Conservation (phyloP, 2,113 vertebrate genomes). For the Tinamus guttatus region DNA sequence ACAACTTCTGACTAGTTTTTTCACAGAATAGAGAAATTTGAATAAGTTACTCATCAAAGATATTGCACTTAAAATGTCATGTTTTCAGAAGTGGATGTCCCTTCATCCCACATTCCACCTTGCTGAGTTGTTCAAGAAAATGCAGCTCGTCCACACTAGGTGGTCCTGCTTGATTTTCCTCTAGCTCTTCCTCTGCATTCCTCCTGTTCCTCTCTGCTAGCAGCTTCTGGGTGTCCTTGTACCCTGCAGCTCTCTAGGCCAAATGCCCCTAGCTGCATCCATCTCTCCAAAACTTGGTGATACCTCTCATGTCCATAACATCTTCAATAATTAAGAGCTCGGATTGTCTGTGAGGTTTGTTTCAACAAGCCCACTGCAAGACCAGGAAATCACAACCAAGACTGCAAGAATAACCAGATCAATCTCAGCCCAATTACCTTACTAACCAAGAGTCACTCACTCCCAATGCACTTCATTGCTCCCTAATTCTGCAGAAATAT, state of each 20-base stretch:
- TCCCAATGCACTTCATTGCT: not conserved
- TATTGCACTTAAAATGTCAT: not conserved
- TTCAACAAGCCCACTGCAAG: not conserved
- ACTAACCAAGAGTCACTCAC: not conserved
- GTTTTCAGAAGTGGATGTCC: not conserved
- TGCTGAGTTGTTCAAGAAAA: not conserved
- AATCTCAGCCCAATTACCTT: conserved; percentile 18
- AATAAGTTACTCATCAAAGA: not conserved
- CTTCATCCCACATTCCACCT: not conserved
- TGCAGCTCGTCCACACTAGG: not conserved
- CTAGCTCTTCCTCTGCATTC: not conserved
- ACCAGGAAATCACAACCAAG: not conserved
- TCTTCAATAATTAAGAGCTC: conserved; percentile 33
- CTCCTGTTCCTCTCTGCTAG: not conserved
- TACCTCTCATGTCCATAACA: not conserved
- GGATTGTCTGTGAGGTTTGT: not conserved
- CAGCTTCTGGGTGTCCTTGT: accelerated
- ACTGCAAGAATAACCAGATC: not conserved
- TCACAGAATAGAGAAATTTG: not conserved
- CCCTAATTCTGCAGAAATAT: conserved; percentile 11
- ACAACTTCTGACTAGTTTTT: not conserved
- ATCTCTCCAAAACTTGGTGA: not conserved
- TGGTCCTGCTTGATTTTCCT: not conserved
- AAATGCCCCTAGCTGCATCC: not conserved
- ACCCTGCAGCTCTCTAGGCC: not conserved